Evolutionary conservation across 2,113 vertebrate species (phyloP), one percentile per base, ranked within the genome.

Genomic region (Nansenia antarctica): DNA sequence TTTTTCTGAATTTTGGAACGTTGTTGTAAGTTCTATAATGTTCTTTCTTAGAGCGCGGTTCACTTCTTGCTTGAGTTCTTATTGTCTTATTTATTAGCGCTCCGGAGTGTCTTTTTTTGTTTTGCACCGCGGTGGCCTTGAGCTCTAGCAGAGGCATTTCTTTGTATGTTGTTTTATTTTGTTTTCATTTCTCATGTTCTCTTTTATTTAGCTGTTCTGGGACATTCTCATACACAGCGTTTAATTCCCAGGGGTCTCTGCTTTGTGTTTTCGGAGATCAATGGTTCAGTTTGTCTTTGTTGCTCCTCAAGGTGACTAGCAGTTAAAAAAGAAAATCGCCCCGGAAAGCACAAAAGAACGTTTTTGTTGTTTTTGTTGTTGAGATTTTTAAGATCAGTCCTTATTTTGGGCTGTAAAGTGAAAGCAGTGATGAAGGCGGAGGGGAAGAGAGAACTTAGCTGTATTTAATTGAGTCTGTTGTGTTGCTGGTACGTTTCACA

Each of bases 231-330:
- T 54, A 61, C 61, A 58, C 3, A 0, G 63, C 15, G 66, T 59
- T 68, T 76, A 74, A 84, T 84, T 83, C 88, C 84, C 75, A 18
- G 42, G 76, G 81, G 83, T 65, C 57, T 68, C 73, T 78, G 67
- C 70, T 86, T 86, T 82, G 77, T 74, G 79, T 73, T 67, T 70
- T 45, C 5, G n/a, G 8, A 85, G 83, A 87, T 86, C 85, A 88
- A 81, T 87, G 82, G 78, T 86, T 70, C 6, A 35, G 77, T 80
- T 73, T 67, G 70, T 66, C 72, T 80, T 80, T 57, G 55, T 85
- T 83, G 78, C 81, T 85, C 83, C 78, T 87, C 83, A 88, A 89
- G 83, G 83, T 89, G 86, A 83, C 81, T 71, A 65, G 76, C 71
- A 79, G 80, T 82, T 84, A 72, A 80, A n/a, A n/a, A n/a, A n/a